Evolutionary conservation across 1,140 invertebrate species (phyloP).

Genomic region (Glomeris maerens): DNA sequence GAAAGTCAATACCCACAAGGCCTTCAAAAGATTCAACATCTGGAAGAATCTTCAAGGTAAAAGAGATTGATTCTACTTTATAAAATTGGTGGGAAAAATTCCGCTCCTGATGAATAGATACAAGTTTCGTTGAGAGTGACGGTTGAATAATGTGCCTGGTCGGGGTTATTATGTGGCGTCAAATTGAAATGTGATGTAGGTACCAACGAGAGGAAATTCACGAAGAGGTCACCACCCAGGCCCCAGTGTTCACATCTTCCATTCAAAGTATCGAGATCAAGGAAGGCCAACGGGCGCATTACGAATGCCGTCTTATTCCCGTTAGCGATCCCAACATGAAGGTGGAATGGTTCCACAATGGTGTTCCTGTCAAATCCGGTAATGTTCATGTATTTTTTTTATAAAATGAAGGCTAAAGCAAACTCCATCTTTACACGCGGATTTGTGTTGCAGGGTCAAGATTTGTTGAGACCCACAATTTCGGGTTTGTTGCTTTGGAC

Average conservation of each 20-base stretch:
- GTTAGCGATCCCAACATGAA: constrained; percentile 91
- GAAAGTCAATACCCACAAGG: constrained; percentile 74
- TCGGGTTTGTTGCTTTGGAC: constrained; percentile 84
- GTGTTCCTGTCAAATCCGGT: constrained; percentile 60
- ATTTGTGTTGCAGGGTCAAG: constrained; percentile 44
- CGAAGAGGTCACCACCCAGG: constrained; percentile 72
- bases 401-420: not conserved
- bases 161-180: too few species aligned
- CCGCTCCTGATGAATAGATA: too few species aligned
- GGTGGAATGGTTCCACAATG: constrained; percentile 96
- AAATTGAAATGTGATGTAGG: too few species aligned
- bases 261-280: constrained; percentile 79
- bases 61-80: not conserved
- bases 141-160: too few species aligned
- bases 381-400: not conserved
- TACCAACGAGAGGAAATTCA: constrained; percentile 54
- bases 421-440: not conserved
- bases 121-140: too few species aligned
- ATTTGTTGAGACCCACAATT: constrained; percentile 83
- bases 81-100: too few species aligned
- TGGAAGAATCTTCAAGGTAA: constrained; percentile 73
- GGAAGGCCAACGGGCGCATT: constrained; percentile 89
- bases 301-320: constrained; percentile 88
- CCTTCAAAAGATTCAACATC: constrained; percentile 74
- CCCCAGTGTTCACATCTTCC: constrained; percentile 78